Conservation (phyloP, 2,888 invertebrate genomes). For the Lathronympha strigana region DNA sequence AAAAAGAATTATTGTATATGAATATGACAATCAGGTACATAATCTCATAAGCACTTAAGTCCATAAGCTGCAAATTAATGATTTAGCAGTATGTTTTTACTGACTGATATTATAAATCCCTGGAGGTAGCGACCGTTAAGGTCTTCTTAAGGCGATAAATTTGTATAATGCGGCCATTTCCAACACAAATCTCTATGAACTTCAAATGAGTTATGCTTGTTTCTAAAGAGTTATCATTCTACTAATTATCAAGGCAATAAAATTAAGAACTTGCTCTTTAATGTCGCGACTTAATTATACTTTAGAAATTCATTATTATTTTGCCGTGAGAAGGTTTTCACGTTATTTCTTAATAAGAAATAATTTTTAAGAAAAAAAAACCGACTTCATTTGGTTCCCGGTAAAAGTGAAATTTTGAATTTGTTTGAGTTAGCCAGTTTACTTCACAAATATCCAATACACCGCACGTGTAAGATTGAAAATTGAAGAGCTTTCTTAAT, state of each 20-base stretch:
- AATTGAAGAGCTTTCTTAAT: too few species aligned
- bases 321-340: background rate
- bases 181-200: constrained; percentile 75
- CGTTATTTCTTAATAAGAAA: background rate
- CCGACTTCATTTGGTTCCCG: too few species aligned
- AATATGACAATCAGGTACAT: constrained; percentile 24
- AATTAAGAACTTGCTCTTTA: constrained; percentile 68
- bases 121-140: constrained; percentile 72
- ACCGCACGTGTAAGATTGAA: too few species aligned
- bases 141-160: constrained; percentile 78
- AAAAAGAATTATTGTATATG: constrained; percentile 28
- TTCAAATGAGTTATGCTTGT: constrained; percentile 78
- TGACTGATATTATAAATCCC: constrained; percentile 63
- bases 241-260: constrained; percentile 74
- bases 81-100: constrained; percentile 48
- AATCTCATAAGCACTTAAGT: constrained; percentile 30
- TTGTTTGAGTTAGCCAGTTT: too few species aligned
- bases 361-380: background rate
- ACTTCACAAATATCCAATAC: too few species aligned
- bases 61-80: constrained; percentile 43
- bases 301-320: constrained; percentile 55
- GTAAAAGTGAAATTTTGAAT: too few species aligned
- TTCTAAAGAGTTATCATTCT: constrained; percentile 78
- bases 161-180: constrained; percentile 81
- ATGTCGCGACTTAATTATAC: constrained; percentile 63